Evolutionary conservation across 2,113 vertebrate genomes (phyloP).

Genomic region (Thunnus maccoyii): DNA sequence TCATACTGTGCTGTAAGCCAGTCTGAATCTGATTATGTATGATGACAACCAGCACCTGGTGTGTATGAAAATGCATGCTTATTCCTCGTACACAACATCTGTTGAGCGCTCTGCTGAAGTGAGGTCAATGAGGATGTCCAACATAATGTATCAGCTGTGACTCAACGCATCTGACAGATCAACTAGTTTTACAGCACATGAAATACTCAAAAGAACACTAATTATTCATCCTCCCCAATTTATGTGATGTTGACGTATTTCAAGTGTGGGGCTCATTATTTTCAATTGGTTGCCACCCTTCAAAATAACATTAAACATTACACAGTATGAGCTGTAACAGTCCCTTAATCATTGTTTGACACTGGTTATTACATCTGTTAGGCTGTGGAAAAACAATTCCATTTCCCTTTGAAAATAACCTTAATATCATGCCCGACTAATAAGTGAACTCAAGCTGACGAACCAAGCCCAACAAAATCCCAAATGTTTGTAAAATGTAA

Average conservation of each 20-base stretch:
- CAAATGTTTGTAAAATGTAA: slow-evolving; percentile 2
- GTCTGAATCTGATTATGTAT: slow-evolving; percentile 61
- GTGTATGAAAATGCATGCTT: slow-evolving; percentile 67
- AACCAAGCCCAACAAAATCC: slow-evolving; percentile 1
- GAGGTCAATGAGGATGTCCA: slow-evolving; percentile 50
- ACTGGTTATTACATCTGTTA: slow-evolving; percentile 16
- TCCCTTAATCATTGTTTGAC: slow-evolving; percentile 5
- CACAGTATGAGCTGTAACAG: not conserved
- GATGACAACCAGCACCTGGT: slow-evolving; percentile 64
- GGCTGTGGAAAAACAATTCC: slow-evolving; percentile 19
- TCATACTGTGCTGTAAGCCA: slow-evolving; percentile 61
- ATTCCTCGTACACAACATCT: slow-evolving; percentile 62
- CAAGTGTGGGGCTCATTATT: slow-evolving; percentile 7
- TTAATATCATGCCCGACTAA: slow-evolving; percentile 33
- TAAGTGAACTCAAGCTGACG: slow-evolving; percentile 9
- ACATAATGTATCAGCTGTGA: slow-evolving; percentile 34
- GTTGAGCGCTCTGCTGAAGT: slow-evolving; percentile 40
- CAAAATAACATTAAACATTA: slow-evolving; percentile 25
- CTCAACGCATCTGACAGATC: slow-evolving; percentile 43
- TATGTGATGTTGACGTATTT: slow-evolving; percentile 24
- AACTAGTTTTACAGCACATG: slow-evolving; percentile 61
- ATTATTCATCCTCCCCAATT: slow-evolving; percentile 9
- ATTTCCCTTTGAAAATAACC: slow-evolving; percentile 15
- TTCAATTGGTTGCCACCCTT: slow-evolving; percentile 28
- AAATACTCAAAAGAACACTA: not conserved